These are phyloP conservation scores for Cyclophora albipunctata DNA, from an alignment of 2,888 invertebrate genomes.

Conservation along the genomic window DNA sequence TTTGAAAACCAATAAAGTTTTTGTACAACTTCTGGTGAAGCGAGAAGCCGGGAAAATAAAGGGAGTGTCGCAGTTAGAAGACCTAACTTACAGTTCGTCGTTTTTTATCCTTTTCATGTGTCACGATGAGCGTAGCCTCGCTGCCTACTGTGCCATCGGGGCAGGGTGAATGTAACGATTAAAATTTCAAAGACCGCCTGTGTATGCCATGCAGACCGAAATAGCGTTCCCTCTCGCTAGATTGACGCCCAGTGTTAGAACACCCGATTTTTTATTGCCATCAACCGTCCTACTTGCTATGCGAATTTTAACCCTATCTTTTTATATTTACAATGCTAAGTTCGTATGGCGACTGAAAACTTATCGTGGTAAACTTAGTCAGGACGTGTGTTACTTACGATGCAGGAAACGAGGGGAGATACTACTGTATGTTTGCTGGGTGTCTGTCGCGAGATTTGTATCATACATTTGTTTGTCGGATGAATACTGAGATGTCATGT, in stretches of 20 bases:
- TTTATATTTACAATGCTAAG: constrained; percentile 16
- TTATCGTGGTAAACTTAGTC: constrained; percentile 40
- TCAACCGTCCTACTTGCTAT: constrained; percentile 17
- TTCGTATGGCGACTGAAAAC: constrained; percentile 19
- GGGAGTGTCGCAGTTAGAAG: too few species aligned
- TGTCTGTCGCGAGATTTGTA: constrained; percentile 57
- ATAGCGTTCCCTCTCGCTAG: constrained; percentile 60
- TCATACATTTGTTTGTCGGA: constrained; percentile 44
- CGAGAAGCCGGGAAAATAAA: too few species aligned
- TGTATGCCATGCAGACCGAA: constrained; percentile 61
- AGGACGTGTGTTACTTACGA: constrained; percentile 57
- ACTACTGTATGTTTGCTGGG: constrained; percentile 45
- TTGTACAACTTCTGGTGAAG: too few species aligned
- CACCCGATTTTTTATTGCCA: constrained; percentile 31
- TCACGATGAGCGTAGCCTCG: constrained; percentile 44
- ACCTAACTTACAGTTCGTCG: constrained; percentile 18
- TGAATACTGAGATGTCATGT: constrained; percentile 44
- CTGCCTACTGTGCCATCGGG: constrained; percentile 54
- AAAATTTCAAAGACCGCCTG: constrained; percentile 71
- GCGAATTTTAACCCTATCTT: constrained; percentile 43
- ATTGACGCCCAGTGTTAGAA: constrained; percentile 48
- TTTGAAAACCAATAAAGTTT: too few species aligned
- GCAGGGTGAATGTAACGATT: constrained; percentile 72
- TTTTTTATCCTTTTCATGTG: constrained; percentile 35
- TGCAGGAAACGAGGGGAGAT: constrained; percentile 68